A percentile compares a stretch with the other conserved stretches of the same genome.
Evolutionary conservation across 1,140 invertebrate species (phyloP).

Genomic region (Camponotus pennsylvanicus): DNA sequence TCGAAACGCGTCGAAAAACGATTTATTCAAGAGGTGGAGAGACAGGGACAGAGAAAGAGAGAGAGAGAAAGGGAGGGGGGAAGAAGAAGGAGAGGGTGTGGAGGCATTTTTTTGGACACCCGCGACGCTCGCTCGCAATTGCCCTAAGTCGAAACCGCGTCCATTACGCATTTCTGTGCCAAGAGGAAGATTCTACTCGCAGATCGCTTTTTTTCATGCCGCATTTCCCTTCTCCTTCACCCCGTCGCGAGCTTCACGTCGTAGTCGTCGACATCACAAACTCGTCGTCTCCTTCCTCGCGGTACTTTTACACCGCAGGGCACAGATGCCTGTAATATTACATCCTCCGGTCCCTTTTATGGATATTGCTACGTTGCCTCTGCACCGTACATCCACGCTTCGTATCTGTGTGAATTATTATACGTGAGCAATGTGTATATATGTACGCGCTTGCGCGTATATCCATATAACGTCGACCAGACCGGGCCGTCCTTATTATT

Average conservation of each 20-base stretch:
- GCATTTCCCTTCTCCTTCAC: slow-evolving; percentile 15
- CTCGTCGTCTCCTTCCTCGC: slow-evolving; percentile 67
- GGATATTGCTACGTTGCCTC: slow-evolving; percentile 82
- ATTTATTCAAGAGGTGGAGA: slow-evolving; percentile 68
- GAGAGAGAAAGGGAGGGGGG: neutral
- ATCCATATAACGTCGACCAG: slow-evolving; percentile 44
- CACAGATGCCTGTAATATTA: slow-evolving; percentile 85
- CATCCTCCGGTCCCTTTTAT: slow-evolving; percentile 84
- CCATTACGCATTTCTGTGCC: slow-evolving; percentile 64
- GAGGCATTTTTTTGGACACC: slow-evolving; percentile 14
- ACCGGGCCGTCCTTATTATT: slow-evolving; percentile 56
- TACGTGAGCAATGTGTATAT: slow-evolving; percentile 1
- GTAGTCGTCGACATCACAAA: slow-evolving; percentile 48
- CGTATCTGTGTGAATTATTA: slow-evolving; percentile 67
- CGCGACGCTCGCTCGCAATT: slow-evolving; percentile 24
- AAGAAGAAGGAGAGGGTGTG: neutral
- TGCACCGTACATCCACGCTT: slow-evolving; percentile 53
- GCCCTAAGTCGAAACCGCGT: slow-evolving; percentile 59
- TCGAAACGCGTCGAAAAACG: slow-evolving; percentile 76
- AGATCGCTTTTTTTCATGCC: slow-evolving; percentile 65
- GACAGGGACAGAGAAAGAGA: neutral
- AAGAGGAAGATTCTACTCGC: slow-evolving; percentile 39
- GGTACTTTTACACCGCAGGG: slow-evolving; percentile 60
- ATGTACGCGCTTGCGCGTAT: slow-evolving; percentile 17
- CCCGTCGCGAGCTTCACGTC: slow-evolving; percentile 49